A percentile compares a stretch with the other conserved stretches of the same genome.
These are phyloP conservation scores for Pygoscelis adeliae DNA, from an alignment of 2,113 vertebrate species.

Conservation along the genomic window DNA sequence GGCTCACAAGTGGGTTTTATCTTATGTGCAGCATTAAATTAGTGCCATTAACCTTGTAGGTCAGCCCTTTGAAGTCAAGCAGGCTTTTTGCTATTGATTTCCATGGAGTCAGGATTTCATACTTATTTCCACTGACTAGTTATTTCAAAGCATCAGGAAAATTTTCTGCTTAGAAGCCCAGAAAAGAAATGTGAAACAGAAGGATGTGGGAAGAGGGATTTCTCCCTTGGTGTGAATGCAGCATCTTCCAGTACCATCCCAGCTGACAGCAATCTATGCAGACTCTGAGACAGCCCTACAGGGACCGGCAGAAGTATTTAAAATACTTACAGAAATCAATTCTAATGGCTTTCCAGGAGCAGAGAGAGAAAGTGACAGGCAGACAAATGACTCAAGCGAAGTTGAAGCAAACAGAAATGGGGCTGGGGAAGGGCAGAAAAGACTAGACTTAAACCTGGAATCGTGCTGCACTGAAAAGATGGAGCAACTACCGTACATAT, in stretches of 20 bases:
- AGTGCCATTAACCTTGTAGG: conserved; percentile 32
- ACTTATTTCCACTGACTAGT: conserved; percentile 27
- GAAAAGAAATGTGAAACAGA: conserved; percentile 4
- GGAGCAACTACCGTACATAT: background rate
- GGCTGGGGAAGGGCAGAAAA: background rate
- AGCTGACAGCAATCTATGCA: background rate
- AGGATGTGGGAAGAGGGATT: background rate
- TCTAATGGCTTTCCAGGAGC: conserved; percentile 12
- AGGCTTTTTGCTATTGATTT: conserved; percentile 43
- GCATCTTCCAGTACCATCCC: background rate
- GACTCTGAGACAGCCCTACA: background rate
- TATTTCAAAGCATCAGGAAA: conserved; percentile 27
- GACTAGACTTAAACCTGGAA: background rate
- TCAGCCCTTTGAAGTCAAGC: conserved; percentile 41
- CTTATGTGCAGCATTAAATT: conserved; percentile 11
- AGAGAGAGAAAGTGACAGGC: background rate
- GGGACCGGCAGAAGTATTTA: background rate
- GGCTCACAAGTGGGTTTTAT: conserved; percentile 29
- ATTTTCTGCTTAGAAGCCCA: background rate
- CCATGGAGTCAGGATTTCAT: conserved; percentile 6
- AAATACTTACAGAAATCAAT: conserved; percentile 26
- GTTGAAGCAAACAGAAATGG: background rate
- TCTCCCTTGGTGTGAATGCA: background rate
- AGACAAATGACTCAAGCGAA: background rate
- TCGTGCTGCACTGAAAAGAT: background rate